Conservation (phyloP, 2,797 vertebrate species). For the Gallirallus australis region DNA sequence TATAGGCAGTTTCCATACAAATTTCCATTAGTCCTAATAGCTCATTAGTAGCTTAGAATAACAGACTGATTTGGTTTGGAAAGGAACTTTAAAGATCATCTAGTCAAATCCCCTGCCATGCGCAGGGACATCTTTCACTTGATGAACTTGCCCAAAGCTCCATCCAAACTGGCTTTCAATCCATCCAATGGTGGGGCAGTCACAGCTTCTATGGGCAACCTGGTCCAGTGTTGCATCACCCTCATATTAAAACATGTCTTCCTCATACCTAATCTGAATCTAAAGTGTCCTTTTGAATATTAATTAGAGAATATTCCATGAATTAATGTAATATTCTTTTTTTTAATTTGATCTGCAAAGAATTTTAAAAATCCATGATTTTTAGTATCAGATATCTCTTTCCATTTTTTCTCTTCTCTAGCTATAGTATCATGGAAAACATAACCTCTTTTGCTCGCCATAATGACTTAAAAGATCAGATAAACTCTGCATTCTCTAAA, state of each 20-base stretch:
- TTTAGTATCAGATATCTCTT: neutral
- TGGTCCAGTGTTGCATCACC: neutral
- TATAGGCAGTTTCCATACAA: neutral
- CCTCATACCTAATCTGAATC: neutral
- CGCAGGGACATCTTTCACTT: neutral
- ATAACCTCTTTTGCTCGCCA: neutral
- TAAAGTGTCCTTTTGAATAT: neutral
- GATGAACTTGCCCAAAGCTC: neutral
- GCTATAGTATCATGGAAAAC: neutral
- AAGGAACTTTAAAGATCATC: neutral
- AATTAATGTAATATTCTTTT: neutral
- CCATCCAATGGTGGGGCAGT: fast-evolving
- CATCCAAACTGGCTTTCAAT: fast-evolving
- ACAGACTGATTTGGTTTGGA: neutral
- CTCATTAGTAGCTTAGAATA: neutral
- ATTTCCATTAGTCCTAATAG: neutral
- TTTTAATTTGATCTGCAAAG: neutral
- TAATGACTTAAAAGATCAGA: neutral
- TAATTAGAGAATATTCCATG: neutral
- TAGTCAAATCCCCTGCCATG: fast-evolving
- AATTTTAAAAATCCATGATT: neutral
- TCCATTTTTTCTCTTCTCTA: neutral
- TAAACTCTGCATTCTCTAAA: conserved; percentile 1
- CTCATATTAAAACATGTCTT: neutral
- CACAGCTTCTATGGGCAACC: neutral